Evolutionary conservation across 2,888 invertebrate genomes (phyloP), one percentile per base, ranked within the genome.

Genomic region (Orchesellides sinensis): DNA sequence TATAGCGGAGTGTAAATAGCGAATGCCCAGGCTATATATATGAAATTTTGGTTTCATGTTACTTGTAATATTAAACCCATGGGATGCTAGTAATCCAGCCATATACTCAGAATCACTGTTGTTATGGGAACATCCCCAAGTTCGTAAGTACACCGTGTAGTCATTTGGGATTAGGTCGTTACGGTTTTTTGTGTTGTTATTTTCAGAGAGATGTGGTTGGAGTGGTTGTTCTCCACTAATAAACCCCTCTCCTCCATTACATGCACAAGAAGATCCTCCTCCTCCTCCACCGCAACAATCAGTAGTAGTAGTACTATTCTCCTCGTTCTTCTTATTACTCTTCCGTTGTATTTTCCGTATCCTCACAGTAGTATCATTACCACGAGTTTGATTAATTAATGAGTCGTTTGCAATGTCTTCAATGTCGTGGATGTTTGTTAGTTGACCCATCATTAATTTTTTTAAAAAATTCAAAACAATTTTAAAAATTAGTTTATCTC

Each of bases 81-180:
- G 96, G 0, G 95, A 93, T 0, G 96, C 94, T 78, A 99, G 91
- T 88, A 98, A 94, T 0, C 99, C 99, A 0, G 98, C 97, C 99
- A 99, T 99, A 90, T 99, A 99, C 91, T 99, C 99, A 0, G 97
- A 96, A 90, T 99, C 99, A 0, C 98, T 98, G 90, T 94, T 98
- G 90, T 99, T 99, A 91, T 99, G 99, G 0, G 98, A 95, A 90
- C 98, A 99, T 3, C 98, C 98, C 98, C 98, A 98, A 78, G 98
- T 98, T 91, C 97, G 97, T 0, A 98, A 93, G 89, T 94, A 97
- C 59, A 97, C 66, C 21, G 78, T 83, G 35, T 84, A 79, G 12
- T 74, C 12, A 0, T 2, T 5, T 1, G 72, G 72, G 27, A 25
- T 45, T 25, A 72, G 29, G 27, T 72, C 72, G 27, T 72, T 72